Evolutionary conservation across 30 jellyfish, hydroid and myxozoan species (phyloP).

Genomic region (Catostylus mosaicus): DNA sequence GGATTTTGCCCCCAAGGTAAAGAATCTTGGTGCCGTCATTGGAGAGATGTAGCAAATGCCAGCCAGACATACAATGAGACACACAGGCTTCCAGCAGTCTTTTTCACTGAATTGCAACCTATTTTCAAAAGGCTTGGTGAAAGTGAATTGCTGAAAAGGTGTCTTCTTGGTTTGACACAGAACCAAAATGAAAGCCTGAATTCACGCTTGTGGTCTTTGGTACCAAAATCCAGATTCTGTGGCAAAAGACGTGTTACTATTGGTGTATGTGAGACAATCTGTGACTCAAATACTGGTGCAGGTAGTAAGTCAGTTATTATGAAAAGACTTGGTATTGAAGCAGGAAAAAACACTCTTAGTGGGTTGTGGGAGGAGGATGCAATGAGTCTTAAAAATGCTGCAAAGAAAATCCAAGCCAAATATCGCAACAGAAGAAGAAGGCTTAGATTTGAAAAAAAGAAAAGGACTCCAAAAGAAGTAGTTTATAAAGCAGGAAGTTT

Average conservation of each 20-base stretch:
- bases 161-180: slow-evolving; percentile 29
- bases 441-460: not conserved
- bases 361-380: slow-evolving; percentile 2
- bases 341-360: slow-evolving; percentile 3
- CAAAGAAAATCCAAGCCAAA: not conserved
- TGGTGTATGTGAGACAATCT: slow-evolving; percentile 24
- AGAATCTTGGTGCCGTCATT: slow-evolving; percentile 22
- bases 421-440: not conserved
- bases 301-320: not conserved
- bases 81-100: slow-evolving; percentile 7
- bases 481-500: not conserved
- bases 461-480: not conserved
- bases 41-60: slow-evolving; percentile 8
- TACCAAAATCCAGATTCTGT: slow-evolving; percentile 26
- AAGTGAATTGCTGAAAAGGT: slow-evolving; percentile 4
- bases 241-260: slow-evolving; percentile 14
- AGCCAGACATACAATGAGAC: not conserved
- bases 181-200: slow-evolving; percentile 33
- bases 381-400: not conserved
- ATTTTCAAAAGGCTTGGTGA: slow-evolving; percentile 17
- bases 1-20: slow-evolving; percentile 22
- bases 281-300: not conserved
- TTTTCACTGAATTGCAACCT: slow-evolving; percentile 9
- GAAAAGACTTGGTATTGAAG: slow-evolving; percentile 11
- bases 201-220: slow-evolving; percentile 19